Base-by-base conservation (phyloP, 2,113 vertebrate species). In the Dicrurus megarhynchus region DNA sequence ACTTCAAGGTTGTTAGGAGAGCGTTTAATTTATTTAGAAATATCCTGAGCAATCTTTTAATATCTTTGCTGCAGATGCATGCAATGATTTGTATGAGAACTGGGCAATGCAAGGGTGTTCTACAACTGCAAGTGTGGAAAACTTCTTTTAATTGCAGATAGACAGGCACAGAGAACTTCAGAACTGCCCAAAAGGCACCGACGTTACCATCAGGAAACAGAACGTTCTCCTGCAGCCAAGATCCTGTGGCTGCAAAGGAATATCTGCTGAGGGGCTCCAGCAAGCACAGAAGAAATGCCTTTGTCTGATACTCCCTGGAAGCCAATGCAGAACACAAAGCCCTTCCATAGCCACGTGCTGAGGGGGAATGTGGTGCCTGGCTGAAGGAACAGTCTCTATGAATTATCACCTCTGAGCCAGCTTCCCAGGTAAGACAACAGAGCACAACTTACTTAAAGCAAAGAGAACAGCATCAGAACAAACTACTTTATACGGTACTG, bases 401-500 rank as follows among this genome's bases (percentile, higher is more conserved):
- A 81, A 52, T 47, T 28, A 14, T 10, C 55, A 42, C 42, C 70
- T 64, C 67, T 53, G 42, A 85, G 49, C 27, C 87, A 93, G 37
- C 33, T 21, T 12, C 13, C 42, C 23, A 67, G 63, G 28, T 7
- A 24, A 70, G 32, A 39, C 4, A 41, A 27, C 23, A 47, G 41
- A 77, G 37, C 64, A 64, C 28, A 47, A 16, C 24, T 41, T 9
- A 13, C 24, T 28, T n/a, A 3, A 26, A 41, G 9, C 35, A 50
- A 32, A 61, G 27, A 47, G 17, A 79, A 27, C 15, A 33, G 41
- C 64, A 49, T 5, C 68, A 44, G 30, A n/a, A 70, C 41, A 33
- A 70, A 17, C 13, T 23, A 2, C 56, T 39, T 14, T 0, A 13
- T 3, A 1, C 1, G 19, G 24, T 0, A 16, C 13, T 26, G 35